Evolutionary conservation across 2,888 invertebrate species (phyloP), one percentile per base, ranked within the genome.

Genomic region (Callyntrura guangdongensis): DNA sequence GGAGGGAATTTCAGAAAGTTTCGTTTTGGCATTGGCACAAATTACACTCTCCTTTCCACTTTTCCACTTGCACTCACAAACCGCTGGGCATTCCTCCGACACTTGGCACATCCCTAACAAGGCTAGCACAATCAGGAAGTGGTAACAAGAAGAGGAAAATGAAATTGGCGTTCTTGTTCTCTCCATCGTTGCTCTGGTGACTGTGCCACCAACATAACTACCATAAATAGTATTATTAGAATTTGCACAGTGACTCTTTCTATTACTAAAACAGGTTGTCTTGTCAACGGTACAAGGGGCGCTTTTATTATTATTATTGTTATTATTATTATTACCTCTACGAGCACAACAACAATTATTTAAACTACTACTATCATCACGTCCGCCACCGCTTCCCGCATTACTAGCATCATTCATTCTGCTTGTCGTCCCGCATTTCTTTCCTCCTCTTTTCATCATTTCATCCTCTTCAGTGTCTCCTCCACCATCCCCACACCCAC

Each of bases 11-110:
- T 96, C 96, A 94, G 96, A 96, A 94, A 98, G 96, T 94, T 97
- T 97, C 17, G 82, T 88, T 82, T 92, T 91, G 91, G 97, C 97
- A 95, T 96, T 97, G 94, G 96, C 96, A 95, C 98, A 98, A 94
- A 97, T 96, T 89, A 97, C 98, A 81, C 97, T 97, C 95, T 98
- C 97, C 95, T 98, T 98, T 94, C 98, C 98, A 94, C 97, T 97
- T 95, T 97, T 97, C 98, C 98, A 98, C 95, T 97, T 97, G 96
- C 98, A 98, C 95, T 97, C 97, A 95, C 98, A 98, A 94, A 96
- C 96, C 27, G 92, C 89, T 25, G 94, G 94, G 91, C 94, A 94
- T 67, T 93, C 93, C 25, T 93, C 91, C 0, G 92, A 91, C 81
- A 92, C 91, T 91, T 92, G 89, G 84, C 92, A 89, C 56, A 93